These are phyloP conservation scores for Rhagologus leucostigma DNA, from an alignment of 2,113 vertebrate species.

Conservation along the genomic window DNA sequence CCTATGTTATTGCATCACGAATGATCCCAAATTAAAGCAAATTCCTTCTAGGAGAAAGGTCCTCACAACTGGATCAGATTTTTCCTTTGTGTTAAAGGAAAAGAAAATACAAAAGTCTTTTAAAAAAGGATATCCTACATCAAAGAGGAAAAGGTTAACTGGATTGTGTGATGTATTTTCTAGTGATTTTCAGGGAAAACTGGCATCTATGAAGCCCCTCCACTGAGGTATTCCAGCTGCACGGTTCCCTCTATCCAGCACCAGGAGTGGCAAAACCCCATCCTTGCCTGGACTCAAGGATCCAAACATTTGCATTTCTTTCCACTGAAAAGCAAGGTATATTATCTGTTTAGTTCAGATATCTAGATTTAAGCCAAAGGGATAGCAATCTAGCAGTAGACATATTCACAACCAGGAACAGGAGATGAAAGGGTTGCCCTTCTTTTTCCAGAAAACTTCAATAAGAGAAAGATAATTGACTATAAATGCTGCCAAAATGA, in stretches of 20 bases:
- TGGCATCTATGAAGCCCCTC: neutral
- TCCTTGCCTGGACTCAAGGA: neutral
- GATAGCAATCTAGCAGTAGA: neutral
- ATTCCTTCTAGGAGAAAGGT: neutral
- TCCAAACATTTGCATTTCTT: neutral
- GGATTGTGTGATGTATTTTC: neutral
- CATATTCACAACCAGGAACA: neutral
- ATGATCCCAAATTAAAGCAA: neutral
- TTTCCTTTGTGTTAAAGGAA: neutral
- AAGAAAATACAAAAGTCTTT: neutral
- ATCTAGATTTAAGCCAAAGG: neutral
- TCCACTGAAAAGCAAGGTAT: neutral
- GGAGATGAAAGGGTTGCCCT: neutral
- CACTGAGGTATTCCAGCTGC: neutral
- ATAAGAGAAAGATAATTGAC: neutral
- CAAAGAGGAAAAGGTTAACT: neutral
- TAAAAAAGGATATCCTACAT: neutral
- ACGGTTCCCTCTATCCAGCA: neutral
- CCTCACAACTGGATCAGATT: neutral
- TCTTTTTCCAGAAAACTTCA: neutral
- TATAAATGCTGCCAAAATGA: slow-evolving; percentile 11
- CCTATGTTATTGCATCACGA: neutral
- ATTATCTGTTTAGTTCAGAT: neutral
- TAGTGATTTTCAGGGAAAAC: neutral
- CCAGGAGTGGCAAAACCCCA: neutral